These are phyloP conservation scores for Epinotia ramella DNA, from an alignment of 2,888 invertebrate genomes.

Conservation along the genomic window DNA sequence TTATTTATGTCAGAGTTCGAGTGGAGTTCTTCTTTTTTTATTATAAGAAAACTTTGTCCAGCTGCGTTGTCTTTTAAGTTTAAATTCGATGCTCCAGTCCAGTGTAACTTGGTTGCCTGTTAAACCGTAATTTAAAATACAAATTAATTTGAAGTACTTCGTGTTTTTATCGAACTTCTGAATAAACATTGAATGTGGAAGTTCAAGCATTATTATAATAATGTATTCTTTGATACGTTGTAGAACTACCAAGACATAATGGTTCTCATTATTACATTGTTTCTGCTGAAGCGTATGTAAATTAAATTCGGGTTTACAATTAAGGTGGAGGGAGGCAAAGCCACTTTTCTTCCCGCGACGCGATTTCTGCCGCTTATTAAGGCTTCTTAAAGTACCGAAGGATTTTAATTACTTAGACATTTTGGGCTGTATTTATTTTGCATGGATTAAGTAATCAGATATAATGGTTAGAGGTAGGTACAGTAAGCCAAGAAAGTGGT, in stretches of 20 bases:
- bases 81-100: slow-evolving; percentile 33
- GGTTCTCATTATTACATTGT: slow-evolving; percentile 38
- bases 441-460: not conserved
- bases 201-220: slow-evolving; percentile 27
- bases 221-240: slow-evolving; percentile 22
- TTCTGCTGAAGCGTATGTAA: slow-evolving; percentile 40
- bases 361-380: slow-evolving; percentile 26
- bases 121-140: slow-evolving; percentile 2
- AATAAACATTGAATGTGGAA: slow-evolving; percentile 22
- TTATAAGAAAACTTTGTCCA: slow-evolving; percentile 41
- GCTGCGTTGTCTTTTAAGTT: slow-evolving; percentile 39
- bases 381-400: slow-evolving; percentile 17
- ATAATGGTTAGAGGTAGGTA: not conserved
- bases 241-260: slow-evolving; percentile 30
- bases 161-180: slow-evolving; percentile 15
- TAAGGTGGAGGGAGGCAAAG: slow-evolving; percentile 24
- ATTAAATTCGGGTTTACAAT: slow-evolving; percentile 34
- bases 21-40: slow-evolving; percentile 42
- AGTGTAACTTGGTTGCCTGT: slow-evolving; percentile 19
- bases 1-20: slow-evolving; percentile 42
- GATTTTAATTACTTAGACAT: slow-evolving; percentile 19
- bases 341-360: slow-evolving; percentile 27
- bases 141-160: slow-evolving; percentile 9
- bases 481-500: too few species aligned
- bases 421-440: slow-evolving; percentile 25